Conservation (phyloP, 2,888 invertebrate species). For the Leptopilina myrica region DNA sequence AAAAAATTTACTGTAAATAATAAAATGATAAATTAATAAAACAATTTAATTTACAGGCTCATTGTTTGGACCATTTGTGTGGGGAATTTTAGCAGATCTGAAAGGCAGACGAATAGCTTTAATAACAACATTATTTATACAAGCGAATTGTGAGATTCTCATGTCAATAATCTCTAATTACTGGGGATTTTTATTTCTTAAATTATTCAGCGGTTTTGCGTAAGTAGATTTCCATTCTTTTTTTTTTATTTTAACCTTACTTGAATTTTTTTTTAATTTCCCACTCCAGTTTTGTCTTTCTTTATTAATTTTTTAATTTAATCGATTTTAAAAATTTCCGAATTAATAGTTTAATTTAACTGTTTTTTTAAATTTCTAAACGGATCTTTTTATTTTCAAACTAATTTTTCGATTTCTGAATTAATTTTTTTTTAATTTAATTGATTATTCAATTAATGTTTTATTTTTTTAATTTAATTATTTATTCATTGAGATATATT, state of each 20-base stretch:
- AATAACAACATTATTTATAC: slow-evolving; percentile 80
- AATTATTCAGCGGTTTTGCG: slow-evolving; percentile 83
- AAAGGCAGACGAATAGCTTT: slow-evolving; percentile 83
- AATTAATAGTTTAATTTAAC: too few species aligned
- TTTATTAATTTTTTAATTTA: too few species aligned
- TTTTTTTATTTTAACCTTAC: slow-evolving; percentile 77
- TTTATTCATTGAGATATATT: too few species aligned
- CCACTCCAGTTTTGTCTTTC: too few species aligned
- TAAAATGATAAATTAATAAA: too few species aligned
- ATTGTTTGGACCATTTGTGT: slow-evolving; percentile 84
- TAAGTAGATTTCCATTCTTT: slow-evolving; percentile 74
- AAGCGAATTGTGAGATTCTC: slow-evolving; percentile 79
- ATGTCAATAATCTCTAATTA: slow-evolving; percentile 80
- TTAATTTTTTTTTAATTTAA: not conserved
- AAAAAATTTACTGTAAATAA: too few species aligned
- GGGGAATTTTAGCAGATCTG: slow-evolving; percentile 85
- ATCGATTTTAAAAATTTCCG: too few species aligned
- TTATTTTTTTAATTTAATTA: slow-evolving; percentile 34
- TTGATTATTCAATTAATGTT: slow-evolving; percentile 67
- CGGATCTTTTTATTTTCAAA: too few species aligned
- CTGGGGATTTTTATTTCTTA: slow-evolving; percentile 80
- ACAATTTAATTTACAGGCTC: slow-evolving; percentile 77
- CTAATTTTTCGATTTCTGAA: too few species aligned
- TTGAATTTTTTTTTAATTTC: too few species aligned
- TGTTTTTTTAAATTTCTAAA: too few species aligned